A percentile compares a stretch with the other conserved stretches of the same genome.
phyloP scores from a whole-genome alignment of 2,113 vertebrate genomes.

The Pyxicephalus adspersus region DNA sequence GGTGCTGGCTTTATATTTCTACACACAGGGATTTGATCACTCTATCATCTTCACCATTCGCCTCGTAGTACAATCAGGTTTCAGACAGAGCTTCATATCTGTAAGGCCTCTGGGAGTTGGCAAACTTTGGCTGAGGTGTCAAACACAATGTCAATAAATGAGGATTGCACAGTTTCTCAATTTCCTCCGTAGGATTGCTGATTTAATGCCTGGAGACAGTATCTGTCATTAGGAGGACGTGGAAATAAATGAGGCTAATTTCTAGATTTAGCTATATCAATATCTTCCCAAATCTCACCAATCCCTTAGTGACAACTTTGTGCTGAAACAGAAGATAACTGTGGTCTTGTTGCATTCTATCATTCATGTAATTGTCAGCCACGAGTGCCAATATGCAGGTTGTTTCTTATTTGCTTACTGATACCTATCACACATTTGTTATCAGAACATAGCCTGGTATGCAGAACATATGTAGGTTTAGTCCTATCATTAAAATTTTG shows the following conservation, averaged over 20 bases:
- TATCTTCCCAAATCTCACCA: conserved; percentile 67
- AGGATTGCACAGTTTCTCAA: conserved; percentile 71
- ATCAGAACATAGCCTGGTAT: conserved; percentile 26
- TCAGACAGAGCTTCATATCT: conserved; percentile 45
- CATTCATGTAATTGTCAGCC: conserved; percentile 53
- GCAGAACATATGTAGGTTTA: too few relatives aligned
- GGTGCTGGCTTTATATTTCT: conserved; percentile 1
- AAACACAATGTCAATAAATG: conserved; percentile 68
- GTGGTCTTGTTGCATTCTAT: conserved; percentile 45
- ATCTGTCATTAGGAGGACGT: conserved; percentile 76
- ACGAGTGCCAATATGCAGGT: conserved; percentile 8
- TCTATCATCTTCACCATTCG: conserved; percentile 32
- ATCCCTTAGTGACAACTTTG: conserved; percentile 54
- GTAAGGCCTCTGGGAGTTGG: conserved; percentile 58
- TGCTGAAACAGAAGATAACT: conserved; percentile 68
- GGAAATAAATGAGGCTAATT: conserved; percentile 84
- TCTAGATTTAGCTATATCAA: conserved; percentile 77
- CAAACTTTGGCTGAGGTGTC: conserved; percentile 65
- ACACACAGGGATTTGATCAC: conserved; percentile 30
- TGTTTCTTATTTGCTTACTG: conserved; percentile 2
- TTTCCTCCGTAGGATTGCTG: conserved; percentile 67
- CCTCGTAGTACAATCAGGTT: conserved; percentile 41
- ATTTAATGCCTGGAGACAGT: conserved; percentile 73
- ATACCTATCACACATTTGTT: conserved; percentile 21
- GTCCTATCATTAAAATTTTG: too few relatives aligned